Percentiles rank a stretch among this genome's conserved stretches.
Evolutionary conservation across 1,140 invertebrate genomes (phyloP).

Genomic region (Cydia pomonella): DNA sequence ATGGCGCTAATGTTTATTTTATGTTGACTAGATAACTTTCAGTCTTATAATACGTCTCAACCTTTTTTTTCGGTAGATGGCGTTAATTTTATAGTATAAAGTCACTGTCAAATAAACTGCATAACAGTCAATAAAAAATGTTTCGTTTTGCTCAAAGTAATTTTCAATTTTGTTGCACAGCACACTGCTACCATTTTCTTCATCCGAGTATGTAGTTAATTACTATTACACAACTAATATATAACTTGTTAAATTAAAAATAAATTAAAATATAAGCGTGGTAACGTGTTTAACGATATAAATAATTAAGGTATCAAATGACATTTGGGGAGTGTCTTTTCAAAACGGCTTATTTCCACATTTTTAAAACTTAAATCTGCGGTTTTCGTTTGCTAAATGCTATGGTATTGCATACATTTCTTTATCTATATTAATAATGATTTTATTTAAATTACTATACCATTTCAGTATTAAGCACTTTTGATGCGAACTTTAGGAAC

Average conservation of each 20-base stretch:
- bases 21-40: not conserved
- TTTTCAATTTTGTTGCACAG: not conserved
- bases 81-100: not conserved
- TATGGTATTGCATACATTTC: too few relatives aligned
- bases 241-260: not conserved
- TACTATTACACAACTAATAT: not conserved
- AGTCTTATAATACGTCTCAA: not conserved
- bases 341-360: too few relatives aligned
- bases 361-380: too few relatives aligned
- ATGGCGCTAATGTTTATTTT: not conserved
- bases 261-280: not conserved
- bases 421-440: too few relatives aligned
- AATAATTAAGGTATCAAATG: conserved; percentile 10
- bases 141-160: not conserved
- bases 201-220: not conserved
- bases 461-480: too few relatives aligned
- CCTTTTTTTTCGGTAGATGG: not conserved
- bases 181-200: conserved; percentile 20
- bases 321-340: too few relatives aligned
- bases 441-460: too few relatives aligned
- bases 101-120: conserved; percentile 61
- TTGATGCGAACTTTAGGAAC: too few relatives aligned
- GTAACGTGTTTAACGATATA: conserved; percentile 1
- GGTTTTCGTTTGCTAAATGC: too few relatives aligned
- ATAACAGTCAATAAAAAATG: conserved; percentile 56